Evolutionary conservation across 2,888 invertebrate genomes (phyloP).

Genomic region (Piscicola geometra): DNA sequence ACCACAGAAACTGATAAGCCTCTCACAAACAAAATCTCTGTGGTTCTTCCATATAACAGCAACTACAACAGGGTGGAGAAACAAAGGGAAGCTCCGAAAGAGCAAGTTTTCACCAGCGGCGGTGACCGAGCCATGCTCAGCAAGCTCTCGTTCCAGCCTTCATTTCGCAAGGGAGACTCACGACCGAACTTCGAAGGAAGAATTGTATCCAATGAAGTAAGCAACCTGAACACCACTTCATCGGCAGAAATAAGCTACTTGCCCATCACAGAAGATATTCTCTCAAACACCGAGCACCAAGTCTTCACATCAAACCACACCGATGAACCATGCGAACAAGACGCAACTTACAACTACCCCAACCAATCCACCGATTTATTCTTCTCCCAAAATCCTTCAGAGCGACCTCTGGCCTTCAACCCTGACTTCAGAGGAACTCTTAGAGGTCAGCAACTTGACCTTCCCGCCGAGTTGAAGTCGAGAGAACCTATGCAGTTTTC

Average conservation of each 20-base stretch:
- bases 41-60: neutral
- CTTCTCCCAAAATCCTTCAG: too few species aligned
- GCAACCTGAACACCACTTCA: neutral
- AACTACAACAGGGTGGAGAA: neutral
- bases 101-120: too few species aligned
- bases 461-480: neutral
- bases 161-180: neutral
- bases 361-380: too few species aligned
- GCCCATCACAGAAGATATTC: too few species aligned
- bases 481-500: neutral
- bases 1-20: neutral
- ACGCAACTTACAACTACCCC: too few species aligned
- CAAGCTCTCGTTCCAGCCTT: neutral
- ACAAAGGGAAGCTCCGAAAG: too few species aligned
- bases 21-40: neutral
- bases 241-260: neutral
- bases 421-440: constrained; percentile 28
- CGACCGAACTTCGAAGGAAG: neutral
- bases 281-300: too few species aligned
- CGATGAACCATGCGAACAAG: too few species aligned
- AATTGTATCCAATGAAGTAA: neutral
- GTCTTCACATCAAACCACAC: too few species aligned
- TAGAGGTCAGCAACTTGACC: neutral
- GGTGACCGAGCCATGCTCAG: too few species aligned
- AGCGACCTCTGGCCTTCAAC: constrained; percentile 18